Conservation (phyloP, 2,888 invertebrate species). For the Tuta absoluta region DNA sequence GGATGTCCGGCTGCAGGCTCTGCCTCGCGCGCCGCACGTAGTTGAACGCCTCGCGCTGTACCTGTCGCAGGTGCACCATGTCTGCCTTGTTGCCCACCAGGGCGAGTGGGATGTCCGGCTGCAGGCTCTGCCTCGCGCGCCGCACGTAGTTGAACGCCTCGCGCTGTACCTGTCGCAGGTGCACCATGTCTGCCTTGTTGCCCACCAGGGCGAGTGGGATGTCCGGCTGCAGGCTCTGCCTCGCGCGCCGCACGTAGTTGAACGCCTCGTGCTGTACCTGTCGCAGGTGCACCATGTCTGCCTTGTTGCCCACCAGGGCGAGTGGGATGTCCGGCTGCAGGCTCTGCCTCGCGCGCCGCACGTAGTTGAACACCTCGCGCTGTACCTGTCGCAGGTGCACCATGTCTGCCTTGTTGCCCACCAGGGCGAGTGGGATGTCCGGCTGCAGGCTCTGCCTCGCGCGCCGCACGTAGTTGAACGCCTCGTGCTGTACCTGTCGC, state of each 20-base stretch:
- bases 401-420: constrained; percentile 95
- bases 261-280: constrained; percentile 88
- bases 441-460: constrained; percentile 86
- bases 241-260: constrained; percentile 89
- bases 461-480: constrained; percentile 90
- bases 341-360: too few relatives aligned
- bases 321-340: too few relatives aligned
- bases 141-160: constrained; percentile 91
- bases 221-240: constrained; percentile 85
- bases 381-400: constrained; percentile 89
- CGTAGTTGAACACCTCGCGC: background rate
- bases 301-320: too few relatives aligned
- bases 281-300: too few relatives aligned
- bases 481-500: constrained; percentile 87
- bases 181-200: constrained; percentile 95
- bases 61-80: constrained; percentile 93
- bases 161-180: constrained; percentile 89
- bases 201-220: constrained; percentile 91
- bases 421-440: constrained; percentile 90
- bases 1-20: too few relatives aligned
- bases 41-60: constrained; percentile 33
- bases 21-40: too few relatives aligned
- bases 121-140: constrained; percentile 85
- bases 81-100: constrained; percentile 95
- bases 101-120: constrained; percentile 88